These are phyloP conservation scores for Psittacus erithacus DNA, from an alignment of 2,113 vertebrate genomes.

Conservation along the genomic window DNA sequence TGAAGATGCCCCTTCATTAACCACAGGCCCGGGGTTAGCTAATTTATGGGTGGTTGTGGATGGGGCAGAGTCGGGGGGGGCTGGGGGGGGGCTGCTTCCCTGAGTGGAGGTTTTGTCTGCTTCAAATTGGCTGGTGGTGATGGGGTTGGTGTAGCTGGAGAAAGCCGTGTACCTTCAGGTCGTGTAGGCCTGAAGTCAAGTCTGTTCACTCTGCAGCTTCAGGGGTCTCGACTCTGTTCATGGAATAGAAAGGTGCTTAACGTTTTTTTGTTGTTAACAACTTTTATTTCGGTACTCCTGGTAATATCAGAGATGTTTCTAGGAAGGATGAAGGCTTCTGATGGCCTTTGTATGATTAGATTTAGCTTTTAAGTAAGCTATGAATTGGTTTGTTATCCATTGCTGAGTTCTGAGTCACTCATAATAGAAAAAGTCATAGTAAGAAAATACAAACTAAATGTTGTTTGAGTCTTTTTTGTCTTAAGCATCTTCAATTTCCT, in stretches of 20 bases:
- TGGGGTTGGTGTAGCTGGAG: background rate
- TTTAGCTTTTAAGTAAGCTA: background rate
- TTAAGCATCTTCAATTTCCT: background rate
- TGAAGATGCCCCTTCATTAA: background rate
- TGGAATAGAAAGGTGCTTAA: too few species aligned
- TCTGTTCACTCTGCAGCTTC: fast-evolving
- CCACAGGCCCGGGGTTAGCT: background rate
- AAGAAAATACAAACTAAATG: background rate
- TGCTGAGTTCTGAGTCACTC: background rate
- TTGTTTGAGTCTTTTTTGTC: background rate
- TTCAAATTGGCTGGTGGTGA: background rate
- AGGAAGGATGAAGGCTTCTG: background rate
- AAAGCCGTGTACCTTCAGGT: background rate
- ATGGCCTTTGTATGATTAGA: fast-evolving
- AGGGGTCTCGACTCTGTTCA: fast-evolving
- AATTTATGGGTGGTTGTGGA: background rate
- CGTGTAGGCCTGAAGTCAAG: background rate
- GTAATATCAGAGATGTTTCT: background rate
- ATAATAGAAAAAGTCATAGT: background rate
- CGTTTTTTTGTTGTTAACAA: background rate
- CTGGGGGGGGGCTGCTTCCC: too few species aligned
- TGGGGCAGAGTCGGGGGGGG: background rate
- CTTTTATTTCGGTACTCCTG: background rate
- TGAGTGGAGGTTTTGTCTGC: background rate
- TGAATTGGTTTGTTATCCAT: background rate